Evolutionary conservation across 2,797 vertebrate genomes (phyloP).

Genomic region (Euphonia xanthogaster): DNA sequence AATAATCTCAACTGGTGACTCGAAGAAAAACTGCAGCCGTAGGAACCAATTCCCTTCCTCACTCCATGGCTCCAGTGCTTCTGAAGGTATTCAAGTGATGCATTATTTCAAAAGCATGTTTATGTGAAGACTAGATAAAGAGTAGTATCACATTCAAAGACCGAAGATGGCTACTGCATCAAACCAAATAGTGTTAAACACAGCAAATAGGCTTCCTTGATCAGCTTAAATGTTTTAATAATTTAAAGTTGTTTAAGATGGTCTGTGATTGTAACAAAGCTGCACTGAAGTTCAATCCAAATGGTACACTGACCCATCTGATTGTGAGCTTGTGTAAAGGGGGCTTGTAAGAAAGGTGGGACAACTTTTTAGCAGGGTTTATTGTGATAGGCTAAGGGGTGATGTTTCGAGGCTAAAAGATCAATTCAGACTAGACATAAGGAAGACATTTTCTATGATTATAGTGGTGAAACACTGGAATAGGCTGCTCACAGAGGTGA

Average conservation of each 20-base stretch:
- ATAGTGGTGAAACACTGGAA: not conserved
- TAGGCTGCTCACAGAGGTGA: not conserved
- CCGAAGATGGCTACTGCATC: not conserved
- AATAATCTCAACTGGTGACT: not conserved
- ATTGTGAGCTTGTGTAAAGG: accelerated
- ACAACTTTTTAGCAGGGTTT: not conserved
- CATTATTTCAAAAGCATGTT: not conserved
- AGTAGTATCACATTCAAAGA: not conserved
- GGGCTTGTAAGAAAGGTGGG: not conserved
- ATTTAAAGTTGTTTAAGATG: not conserved
- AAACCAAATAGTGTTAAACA: not conserved
- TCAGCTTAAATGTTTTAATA: not conserved
- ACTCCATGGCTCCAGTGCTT: no score
- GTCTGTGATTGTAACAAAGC: not conserved
- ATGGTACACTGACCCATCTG: not conserved
- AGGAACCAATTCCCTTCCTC: not conserved
- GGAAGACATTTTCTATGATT: not conserved
- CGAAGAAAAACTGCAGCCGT: not conserved
- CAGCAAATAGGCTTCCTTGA: not conserved
- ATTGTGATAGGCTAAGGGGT: not conserved
- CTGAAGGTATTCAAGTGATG: not conserved
- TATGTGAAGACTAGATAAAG: not conserved
- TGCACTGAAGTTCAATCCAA: not conserved
- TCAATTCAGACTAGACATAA: not conserved
- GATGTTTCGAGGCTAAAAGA: not conserved